Evolutionary conservation across 2,888 invertebrate genomes (phyloP).

Genomic region (Drosophila kuntzei): DNA sequence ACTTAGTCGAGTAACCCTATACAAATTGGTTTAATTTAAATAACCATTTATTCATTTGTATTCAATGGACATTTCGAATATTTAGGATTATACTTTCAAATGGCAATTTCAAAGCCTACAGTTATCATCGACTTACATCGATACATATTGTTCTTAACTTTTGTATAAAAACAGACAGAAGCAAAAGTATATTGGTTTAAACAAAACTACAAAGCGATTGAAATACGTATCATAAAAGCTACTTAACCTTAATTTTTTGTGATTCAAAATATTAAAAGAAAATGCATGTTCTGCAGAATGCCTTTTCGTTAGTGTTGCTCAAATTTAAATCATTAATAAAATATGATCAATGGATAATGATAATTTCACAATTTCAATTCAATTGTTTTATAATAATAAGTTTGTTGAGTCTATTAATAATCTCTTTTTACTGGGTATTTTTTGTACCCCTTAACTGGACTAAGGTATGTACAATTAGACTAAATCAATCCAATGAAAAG

Average conservation of each 20-base stretch:
- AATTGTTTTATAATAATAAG: neutral
- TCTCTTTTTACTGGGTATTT: conserved; percentile 68
- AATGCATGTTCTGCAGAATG: conserved; percentile 10
- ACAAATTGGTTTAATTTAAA: conserved; percentile 6
- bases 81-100: conserved; percentile 22
- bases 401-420: conserved; percentile 9
- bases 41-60: conserved; percentile 7
- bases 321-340: conserved; percentile 18
- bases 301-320: conserved; percentile 3
- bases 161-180: conserved; percentile 22
- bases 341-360: conserved; percentile 18
- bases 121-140: conserved; percentile 1
- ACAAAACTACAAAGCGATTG: conserved; percentile 1
- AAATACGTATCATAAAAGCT: conserved; percentile 1
- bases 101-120: conserved; percentile 4
- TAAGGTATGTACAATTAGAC: conserved; percentile 63
- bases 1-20: neutral
- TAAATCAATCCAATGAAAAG: neutral
- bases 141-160: conserved; percentile 1
- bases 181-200: neutral
- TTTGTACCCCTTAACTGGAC: conserved; percentile 74
- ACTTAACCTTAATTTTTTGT: neutral
- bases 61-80: conserved; percentile 2
- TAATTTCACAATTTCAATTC: neutral
- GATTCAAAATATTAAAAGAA: neutral